Conservation (phyloP, 2,888 invertebrate genomes). For the Zaprionus obscuricornis region DNA sequence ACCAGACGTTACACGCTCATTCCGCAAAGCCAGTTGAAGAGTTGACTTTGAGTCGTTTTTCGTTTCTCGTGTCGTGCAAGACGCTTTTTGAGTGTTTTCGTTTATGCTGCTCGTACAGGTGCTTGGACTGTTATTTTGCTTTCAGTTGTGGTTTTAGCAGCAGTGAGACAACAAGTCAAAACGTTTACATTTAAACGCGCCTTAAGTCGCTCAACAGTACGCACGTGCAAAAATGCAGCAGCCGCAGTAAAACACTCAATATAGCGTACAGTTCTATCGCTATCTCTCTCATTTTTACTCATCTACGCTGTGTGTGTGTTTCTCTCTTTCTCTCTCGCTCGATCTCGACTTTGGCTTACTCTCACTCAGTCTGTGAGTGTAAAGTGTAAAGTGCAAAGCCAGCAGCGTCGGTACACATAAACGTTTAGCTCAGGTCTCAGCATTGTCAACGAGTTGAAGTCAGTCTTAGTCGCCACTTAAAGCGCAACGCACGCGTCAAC, state of each 20-base stretch:
- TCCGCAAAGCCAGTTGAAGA: slow-evolving; percentile 36
- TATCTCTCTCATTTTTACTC: slow-evolving; percentile 23
- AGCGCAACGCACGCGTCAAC: slow-evolving; percentile 73
- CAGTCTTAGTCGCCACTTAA: slow-evolving; percentile 79
- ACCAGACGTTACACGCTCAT: slow-evolving; percentile 50
- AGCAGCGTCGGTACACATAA: slow-evolving; percentile 40
- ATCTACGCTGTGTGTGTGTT: too few relatives aligned
- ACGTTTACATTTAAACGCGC: slow-evolving; percentile 36
- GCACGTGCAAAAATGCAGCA: slow-evolving; percentile 66
- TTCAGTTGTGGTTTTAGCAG: slow-evolving; percentile 58
- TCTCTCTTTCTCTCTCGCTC: slow-evolving; percentile 12
- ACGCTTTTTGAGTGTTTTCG: slow-evolving; percentile 38
- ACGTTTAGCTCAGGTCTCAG: slow-evolving; percentile 53
- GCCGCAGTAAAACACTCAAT: slow-evolving; percentile 28
- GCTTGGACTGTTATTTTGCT: slow-evolving; percentile 33
- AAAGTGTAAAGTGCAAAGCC: slow-evolving; percentile 81
- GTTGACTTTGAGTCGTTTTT: slow-evolving; percentile 32
- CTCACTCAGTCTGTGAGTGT: slow-evolving; percentile 16
- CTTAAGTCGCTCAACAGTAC: slow-evolving; percentile 32
- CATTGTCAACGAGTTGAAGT: slow-evolving; percentile 55
- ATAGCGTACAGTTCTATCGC: slow-evolving; percentile 3
- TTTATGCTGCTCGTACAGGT: slow-evolving; percentile 40
- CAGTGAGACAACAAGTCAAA: slow-evolving; percentile 42
- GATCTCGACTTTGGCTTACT: neutral
- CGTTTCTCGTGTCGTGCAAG: slow-evolving; percentile 11